Evolutionary conservation across 2,113 vertebrate species (phyloP).

Genomic region (Caranx ignobilis): DNA sequence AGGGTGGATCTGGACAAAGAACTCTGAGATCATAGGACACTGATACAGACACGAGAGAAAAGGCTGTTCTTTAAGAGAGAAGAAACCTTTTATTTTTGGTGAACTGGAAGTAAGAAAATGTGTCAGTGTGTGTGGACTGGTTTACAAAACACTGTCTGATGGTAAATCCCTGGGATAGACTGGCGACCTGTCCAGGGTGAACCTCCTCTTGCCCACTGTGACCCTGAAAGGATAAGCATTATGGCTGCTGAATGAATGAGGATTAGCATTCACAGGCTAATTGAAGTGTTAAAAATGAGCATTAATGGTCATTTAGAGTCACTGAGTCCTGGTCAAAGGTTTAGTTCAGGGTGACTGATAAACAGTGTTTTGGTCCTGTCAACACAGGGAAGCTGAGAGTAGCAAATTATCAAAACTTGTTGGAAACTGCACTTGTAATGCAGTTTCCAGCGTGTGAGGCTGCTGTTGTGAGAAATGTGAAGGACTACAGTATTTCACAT

Average conservation of each 20-base stretch:
- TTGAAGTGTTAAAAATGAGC: not conserved
- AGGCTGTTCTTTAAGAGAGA: not conserved
- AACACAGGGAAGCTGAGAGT: no score
- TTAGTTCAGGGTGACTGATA: not conserved
- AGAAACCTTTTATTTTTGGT: not conserved
- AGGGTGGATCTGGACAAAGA: constrained; percentile 64
- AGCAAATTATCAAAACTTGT: no score
- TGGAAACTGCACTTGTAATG: no score
- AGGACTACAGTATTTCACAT: no score
- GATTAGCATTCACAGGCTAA: not conserved
- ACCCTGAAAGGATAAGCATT: no score
- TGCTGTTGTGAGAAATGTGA: no score
- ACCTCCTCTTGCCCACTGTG: no score
- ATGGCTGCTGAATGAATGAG: no score
- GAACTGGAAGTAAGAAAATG: not conserved
- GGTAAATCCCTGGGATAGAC: no score
- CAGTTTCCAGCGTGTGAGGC: no score
- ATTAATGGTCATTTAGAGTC: not conserved
- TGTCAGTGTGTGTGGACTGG: not conserved
- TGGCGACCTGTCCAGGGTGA: no score
- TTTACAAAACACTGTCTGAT: no score
- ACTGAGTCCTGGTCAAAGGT: not conserved
- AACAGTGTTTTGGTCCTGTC: not conserved
- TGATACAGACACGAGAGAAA: not conserved
- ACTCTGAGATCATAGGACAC: constrained; percentile 19